Conservation (phyloP, 92 coral and sea anemone genomes). For the Pocillopora grandis region DNA sequence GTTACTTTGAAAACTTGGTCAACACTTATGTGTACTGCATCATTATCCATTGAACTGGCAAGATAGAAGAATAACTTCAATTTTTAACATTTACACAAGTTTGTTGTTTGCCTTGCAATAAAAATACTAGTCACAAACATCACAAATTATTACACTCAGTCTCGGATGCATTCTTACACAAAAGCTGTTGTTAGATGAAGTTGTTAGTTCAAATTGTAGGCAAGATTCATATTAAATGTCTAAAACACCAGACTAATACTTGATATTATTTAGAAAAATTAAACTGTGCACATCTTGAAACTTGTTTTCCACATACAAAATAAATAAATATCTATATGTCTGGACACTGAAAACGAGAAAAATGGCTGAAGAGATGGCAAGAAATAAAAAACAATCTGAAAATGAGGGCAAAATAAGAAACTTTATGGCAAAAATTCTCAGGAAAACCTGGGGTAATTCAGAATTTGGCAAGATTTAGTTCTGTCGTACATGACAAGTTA, state of each 20-base stretch:
- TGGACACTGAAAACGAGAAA: slow-evolving; percentile 3
- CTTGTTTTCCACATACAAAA: slow-evolving; percentile 23
- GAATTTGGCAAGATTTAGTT: too few relatives aligned
- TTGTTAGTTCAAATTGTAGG: slow-evolving; percentile 16
- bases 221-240: slow-evolving; percentile 12
- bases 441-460: too few relatives aligned
- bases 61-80: not conserved
- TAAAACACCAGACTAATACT: slow-evolving; percentile 6
- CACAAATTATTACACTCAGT: not conserved
- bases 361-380: not conserved
- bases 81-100: not conserved
- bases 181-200: not conserved
- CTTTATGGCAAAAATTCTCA: too few relatives aligned
- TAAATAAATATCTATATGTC: slow-evolving; percentile 23
- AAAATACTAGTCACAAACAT: not conserved
- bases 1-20: not conserved
- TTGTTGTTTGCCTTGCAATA: not conserved
- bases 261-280: not conserved
- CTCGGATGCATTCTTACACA: too few relatives aligned
- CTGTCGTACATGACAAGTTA: too few relatives aligned
- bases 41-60: not conserved
- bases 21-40: not conserved
- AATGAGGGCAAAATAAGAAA: not conserved
- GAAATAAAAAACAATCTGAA: not conserved
- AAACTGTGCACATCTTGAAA: not conserved